Base-by-base conservation (phyloP, 2,113 vertebrate genomes). In the Oreotrochilus melanogaster region DNA sequence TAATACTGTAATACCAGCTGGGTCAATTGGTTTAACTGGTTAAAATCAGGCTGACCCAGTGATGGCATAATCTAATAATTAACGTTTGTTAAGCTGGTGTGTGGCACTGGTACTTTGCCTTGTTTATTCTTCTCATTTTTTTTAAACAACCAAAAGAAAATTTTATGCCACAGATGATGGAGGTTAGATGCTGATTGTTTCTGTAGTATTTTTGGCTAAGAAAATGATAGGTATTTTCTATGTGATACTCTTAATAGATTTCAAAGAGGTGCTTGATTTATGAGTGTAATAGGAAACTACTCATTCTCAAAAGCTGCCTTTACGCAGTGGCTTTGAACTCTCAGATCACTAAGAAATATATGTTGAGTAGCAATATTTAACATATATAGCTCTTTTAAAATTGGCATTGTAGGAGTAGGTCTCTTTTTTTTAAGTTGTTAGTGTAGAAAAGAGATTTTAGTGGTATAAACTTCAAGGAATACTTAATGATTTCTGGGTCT, bases 1-100 rank as follows among this genome's bases (percentile, higher is more conserved):
- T 97, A 96, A 97, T 96, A 84, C 97, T 88, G 60, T 97, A 91
- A 89, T 95, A 83, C 96, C 93, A 71, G 89, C 96, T 97, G 97
- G 97, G 97, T 97, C 97, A 95, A 95, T 97, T 92, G 96, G 92
- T 95, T 98, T 95, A 97, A 86, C 97, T 92, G 71, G 95, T 95
- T 97, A 94, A 92, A 96, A 96, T 82, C 89, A 64, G 94, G 91
- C 90, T 92, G 94, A 92, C 95, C 96, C 82, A 81, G 65, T 82
- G 94, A 27, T 90, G 86, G 89, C 69, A 95, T 95, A 93, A 86
- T 93, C 85, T 93, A 96, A 88, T 93, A 84, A 60, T 92, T 90
- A 95, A 91, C 80, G 45, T 91, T 88, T 64, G 87, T 90, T 95
- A 86, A 97, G 79, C 92, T 91, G 84, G 54, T 1, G 14, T 89